Evolutionary conservation across 2,113 vertebrate genomes (phyloP).

Genomic region (Phrynocephalus versicolor): DNA sequence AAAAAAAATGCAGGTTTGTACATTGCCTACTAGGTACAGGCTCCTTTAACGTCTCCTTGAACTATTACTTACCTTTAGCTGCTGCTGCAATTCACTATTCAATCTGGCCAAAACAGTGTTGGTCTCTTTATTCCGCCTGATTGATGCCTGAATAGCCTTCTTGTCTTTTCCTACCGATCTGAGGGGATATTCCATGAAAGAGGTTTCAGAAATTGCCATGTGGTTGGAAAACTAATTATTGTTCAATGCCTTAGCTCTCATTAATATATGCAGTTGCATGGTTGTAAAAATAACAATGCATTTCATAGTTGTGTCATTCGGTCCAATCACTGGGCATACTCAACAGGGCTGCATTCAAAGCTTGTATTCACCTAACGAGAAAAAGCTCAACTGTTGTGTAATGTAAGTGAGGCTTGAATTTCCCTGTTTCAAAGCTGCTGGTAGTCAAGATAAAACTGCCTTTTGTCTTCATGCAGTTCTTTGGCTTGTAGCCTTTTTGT

Average conservation of each 20-base stretch:
- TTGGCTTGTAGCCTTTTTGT: not conserved
- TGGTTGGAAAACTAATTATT: not conserved
- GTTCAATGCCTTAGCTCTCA: not conserved
- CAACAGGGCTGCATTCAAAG: not conserved
- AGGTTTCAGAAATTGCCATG: constrained; percentile 7
- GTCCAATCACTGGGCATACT: not conserved
- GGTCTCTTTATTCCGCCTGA: constrained; percentile 98
- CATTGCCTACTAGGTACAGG: not conserved
- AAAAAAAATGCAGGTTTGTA: not conserved
- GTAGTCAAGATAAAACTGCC: not conserved
- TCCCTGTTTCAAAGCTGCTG: not conserved
- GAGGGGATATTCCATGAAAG: constrained; percentile 60
- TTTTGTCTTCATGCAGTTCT: not conserved
- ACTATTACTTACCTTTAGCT: constrained; percentile 87
- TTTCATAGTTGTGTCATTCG: not conserved
- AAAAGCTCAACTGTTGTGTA: not conserved
- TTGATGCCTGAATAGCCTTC: constrained; percentile 98
- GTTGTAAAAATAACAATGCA: not conserved
- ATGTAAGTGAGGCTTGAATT: not conserved
- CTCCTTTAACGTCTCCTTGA: not conserved
- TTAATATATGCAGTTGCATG: not conserved
- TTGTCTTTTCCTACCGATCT: constrained; percentile 98
- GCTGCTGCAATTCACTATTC: constrained; percentile 98
- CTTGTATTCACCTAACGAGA: not conserved
- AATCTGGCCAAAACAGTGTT: constrained; percentile 97